These are phyloP conservation scores for Panzeria rudis DNA, from an alignment of 2,888 invertebrate species.

Conservation along the genomic window DNA sequence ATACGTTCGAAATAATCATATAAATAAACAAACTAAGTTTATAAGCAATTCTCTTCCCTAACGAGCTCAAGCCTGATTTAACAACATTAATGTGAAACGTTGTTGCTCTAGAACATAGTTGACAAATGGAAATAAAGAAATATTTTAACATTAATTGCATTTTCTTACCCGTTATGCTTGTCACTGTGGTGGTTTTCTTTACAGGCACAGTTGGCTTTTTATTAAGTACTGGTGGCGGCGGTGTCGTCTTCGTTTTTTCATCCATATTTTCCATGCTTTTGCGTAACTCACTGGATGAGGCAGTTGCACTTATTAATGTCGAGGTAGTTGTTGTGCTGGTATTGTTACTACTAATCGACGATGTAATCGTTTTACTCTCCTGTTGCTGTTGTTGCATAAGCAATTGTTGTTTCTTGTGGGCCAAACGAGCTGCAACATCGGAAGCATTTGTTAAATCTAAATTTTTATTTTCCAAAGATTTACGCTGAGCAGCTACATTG, in stretches of 20 bases:
- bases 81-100: neutral
- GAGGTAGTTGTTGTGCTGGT: slow-evolving; percentile 67
- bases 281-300: slow-evolving; percentile 77
- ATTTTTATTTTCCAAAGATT: slow-evolving; percentile 84
- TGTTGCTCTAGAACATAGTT: too few species aligned
- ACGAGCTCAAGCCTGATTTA: too few species aligned
- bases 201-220: slow-evolving; percentile 88
- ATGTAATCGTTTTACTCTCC: slow-evolving; percentile 71
- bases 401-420: slow-evolving; percentile 75
- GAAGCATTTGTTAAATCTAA: slow-evolving; percentile 79
- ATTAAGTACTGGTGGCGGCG: slow-evolving; percentile 85
- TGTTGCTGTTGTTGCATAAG: slow-evolving; percentile 68
- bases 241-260: slow-evolving; percentile 82
- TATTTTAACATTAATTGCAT: neutral
- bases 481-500: slow-evolving; percentile 85
- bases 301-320: slow-evolving; percentile 54
- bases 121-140: neutral
- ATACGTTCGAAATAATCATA: too few species aligned
- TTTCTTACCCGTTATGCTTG: slow-evolving; percentile 83
- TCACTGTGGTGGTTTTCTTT: slow-evolving; percentile 88
- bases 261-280: slow-evolving; percentile 83
- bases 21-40: too few species aligned
- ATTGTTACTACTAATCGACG: slow-evolving; percentile 65
- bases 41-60: too few species aligned
- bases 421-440: slow-evolving; percentile 73